phyloP scores from a whole-genome alignment of 1,140 invertebrate genomes.

The Portunus trituberculatus region DNA sequence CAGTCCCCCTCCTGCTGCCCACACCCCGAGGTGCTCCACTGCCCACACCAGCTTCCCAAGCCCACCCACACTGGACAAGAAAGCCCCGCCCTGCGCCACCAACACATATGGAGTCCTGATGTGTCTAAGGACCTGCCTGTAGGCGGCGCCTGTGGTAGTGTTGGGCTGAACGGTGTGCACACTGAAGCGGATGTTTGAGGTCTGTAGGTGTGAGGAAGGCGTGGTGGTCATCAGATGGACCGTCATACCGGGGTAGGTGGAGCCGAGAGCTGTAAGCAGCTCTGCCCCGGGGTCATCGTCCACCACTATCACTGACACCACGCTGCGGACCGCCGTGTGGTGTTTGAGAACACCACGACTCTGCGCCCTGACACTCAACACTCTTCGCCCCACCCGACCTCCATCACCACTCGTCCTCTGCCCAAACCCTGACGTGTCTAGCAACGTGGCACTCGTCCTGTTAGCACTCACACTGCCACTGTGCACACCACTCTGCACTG shows the following conservation, averaged over 20 bases:
- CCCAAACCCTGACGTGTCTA: background rate
- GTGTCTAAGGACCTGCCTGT: conserved; percentile 34
- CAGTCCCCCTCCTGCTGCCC: conserved; percentile 60
- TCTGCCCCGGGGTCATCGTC: background rate
- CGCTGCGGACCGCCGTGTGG: conserved; percentile 2
- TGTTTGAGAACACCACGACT: background rate
- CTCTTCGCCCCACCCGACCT: background rate
- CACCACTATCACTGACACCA: conserved; percentile 54
- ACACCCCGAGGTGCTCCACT: conserved; percentile 62
- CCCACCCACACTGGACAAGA: background rate
- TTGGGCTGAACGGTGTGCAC: conserved; percentile 37
- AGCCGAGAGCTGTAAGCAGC: conserved; percentile 13
- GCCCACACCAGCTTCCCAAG: conserved; percentile 69
- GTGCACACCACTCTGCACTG: background rate
- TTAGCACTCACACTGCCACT: background rate
- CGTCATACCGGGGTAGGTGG: conserved; percentile 56
- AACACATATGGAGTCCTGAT: conserved; percentile 63
- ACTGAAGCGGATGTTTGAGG: conserved; percentile 16
- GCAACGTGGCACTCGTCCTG: background rate
- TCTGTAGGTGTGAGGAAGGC: background rate
- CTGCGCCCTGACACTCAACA: background rate
- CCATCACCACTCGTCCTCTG: background rate
- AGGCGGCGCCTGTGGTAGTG: background rate
- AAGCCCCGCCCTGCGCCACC: conserved; percentile 26
- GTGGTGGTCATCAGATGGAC: conserved; percentile 46